These are phyloP conservation scores for Maccullochella peelii DNA, from an alignment of 2,113 vertebrate genomes.

Conservation along the genomic window DNA sequence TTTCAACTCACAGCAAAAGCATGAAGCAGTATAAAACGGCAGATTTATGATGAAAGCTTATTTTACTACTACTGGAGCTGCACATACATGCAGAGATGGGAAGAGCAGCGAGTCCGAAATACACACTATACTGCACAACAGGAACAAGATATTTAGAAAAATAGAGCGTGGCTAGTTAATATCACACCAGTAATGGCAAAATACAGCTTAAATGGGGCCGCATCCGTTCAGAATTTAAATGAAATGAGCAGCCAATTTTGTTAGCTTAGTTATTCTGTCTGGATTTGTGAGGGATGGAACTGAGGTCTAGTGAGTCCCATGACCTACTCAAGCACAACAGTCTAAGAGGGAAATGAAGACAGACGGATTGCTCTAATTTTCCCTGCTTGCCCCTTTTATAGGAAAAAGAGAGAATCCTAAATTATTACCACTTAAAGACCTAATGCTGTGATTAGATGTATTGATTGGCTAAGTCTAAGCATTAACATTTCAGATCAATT, in stretches of 20 bases:
- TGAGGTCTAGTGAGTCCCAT: constrained; percentile 33
- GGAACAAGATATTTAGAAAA: constrained; percentile 32
- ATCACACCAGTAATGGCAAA: constrained; percentile 52
- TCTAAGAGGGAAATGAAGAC: constrained; percentile 39
- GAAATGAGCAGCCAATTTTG: constrained; percentile 56
- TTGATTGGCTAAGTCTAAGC: constrained; percentile 37
- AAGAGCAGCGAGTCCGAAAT: neutral
- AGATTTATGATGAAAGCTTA: constrained; percentile 77
- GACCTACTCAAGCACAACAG: constrained; percentile 47
- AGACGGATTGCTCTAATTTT: constrained; percentile 27
- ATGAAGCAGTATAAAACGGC: constrained; percentile 52
- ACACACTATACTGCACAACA: neutral
- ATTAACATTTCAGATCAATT: constrained; percentile 47
- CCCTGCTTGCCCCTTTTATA: constrained; percentile 19
- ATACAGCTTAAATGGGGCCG: constrained; percentile 45
- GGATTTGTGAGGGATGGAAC: constrained; percentile 40
- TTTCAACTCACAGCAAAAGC: constrained; percentile 50
- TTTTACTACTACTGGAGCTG: constrained; percentile 61
- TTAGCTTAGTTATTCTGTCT: constrained; percentile 53
- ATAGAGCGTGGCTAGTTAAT: constrained; percentile 23
- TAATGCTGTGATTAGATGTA: constrained; percentile 57
- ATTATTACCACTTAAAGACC: constrained; percentile 52
- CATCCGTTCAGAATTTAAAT: constrained; percentile 48
- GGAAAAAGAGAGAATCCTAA: constrained; percentile 26
- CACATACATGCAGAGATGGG: constrained; percentile 9